Evolutionary conservation across 2,113 vertebrate genomes (phyloP).

Genomic region (Montifringilla adamsi): DNA sequence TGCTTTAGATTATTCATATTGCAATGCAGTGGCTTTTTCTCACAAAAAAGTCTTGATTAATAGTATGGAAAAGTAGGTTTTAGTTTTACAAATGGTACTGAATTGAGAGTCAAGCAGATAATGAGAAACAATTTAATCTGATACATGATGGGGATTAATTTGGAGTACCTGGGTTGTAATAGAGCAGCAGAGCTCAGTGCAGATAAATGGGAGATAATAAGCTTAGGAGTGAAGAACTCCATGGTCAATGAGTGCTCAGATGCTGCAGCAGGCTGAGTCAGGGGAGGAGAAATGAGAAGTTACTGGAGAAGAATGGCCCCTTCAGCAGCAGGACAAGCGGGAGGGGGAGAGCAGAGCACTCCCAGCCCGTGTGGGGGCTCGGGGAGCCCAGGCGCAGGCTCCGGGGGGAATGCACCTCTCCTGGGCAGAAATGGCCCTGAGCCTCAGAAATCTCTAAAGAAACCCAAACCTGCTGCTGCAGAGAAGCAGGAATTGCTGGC

Average conservation of each 20-base stretch:
- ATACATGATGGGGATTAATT: constrained; percentile 51
- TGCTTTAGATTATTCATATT: background rate
- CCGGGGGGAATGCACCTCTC: no score
- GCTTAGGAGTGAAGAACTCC: background rate
- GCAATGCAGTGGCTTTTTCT: background rate
- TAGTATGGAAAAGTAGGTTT: constrained; percentile 1
- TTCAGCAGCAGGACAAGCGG: background rate
- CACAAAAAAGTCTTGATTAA: constrained; percentile 30
- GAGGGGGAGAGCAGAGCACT: background rate
- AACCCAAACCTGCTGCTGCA: background rate
- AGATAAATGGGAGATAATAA: constrained; percentile 53
- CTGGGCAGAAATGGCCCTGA: background rate
- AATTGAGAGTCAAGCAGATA: constrained; percentile 42
- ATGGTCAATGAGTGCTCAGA: background rate
- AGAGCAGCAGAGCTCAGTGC: background rate
- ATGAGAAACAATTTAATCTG: constrained; percentile 54
- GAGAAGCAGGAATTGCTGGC: background rate
- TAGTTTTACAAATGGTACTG: constrained; percentile 28
- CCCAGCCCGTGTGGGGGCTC: background rate
- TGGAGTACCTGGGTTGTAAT: constrained; percentile 32
- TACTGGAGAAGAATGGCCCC: background rate
- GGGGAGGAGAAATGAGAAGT: background rate
- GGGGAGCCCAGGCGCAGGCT: background rate
- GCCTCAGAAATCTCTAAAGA: background rate
- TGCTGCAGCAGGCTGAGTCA: background rate